These are phyloP conservation scores for Synergus itoensis DNA, from an alignment of 2,888 invertebrate species.

Conservation along the genomic window DNA sequence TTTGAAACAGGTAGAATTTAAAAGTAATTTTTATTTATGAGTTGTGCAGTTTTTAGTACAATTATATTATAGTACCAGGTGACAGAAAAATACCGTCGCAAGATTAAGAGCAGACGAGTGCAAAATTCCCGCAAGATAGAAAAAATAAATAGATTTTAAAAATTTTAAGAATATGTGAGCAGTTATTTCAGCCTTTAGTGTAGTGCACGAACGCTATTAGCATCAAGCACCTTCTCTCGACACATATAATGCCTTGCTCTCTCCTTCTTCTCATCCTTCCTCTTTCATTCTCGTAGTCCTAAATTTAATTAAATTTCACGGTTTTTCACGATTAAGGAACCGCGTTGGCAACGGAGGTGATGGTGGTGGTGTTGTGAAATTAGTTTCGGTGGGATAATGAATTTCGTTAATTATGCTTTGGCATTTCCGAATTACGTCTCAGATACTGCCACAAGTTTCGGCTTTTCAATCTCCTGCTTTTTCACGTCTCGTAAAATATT, in stretches of 20 bases:
- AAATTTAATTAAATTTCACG: constrained; percentile 78
- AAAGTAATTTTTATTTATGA: not conserved
- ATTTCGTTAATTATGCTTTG: constrained; percentile 76
- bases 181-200: constrained; percentile 11
- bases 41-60: too few relatives aligned
- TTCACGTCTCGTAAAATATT: not conserved
- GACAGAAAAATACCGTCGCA: too few relatives aligned
- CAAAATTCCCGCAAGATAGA: not conserved
- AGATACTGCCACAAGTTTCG: constrained; percentile 30
- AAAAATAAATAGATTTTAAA: not conserved
- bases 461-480: constrained; percentile 19
- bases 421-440: constrained; percentile 58
- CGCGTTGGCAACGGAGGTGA: constrained; percentile 61
- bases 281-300: constrained; percentile 75
- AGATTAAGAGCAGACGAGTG: too few relatives aligned
- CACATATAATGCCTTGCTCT: constrained; percentile 49
- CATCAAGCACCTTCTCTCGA: constrained; percentile 65
- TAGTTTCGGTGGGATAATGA: constrained; percentile 76
- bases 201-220: constrained; percentile 74
- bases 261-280: constrained; percentile 57
- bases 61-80: too few relatives aligned
- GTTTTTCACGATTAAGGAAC: constrained; percentile 77
- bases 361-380: constrained; percentile 71
- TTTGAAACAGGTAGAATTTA: too few relatives aligned
- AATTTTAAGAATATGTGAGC: not conserved